Percentiles rank a stretch among this genome's conserved stretches.
Conservation (phyloP, 2,888 invertebrate genomes). For the Acrobasis suavella region DNA sequence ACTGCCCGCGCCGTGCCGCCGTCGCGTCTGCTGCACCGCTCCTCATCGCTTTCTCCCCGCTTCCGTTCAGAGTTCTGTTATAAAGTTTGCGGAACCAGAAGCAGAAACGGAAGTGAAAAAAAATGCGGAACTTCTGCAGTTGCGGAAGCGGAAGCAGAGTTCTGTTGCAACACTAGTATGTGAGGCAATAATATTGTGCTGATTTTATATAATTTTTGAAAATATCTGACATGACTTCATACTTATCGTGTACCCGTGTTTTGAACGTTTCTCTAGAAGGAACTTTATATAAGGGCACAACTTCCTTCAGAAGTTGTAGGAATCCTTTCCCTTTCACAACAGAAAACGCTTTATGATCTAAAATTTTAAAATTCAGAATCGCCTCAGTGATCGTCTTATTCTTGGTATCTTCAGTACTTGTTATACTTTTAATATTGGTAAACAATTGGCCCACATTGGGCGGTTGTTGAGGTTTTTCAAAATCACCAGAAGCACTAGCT, state of each 20-base stretch:
- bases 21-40: too few relatives aligned
- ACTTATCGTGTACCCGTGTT: conserved; percentile 23
- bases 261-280: conserved; percentile 21
- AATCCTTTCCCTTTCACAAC: conserved; percentile 31
- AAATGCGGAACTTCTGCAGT: too few relatives aligned
- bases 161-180: too few relatives aligned
- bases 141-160: too few relatives aligned
- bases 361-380: conserved; percentile 29
- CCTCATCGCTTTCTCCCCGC: too few relatives aligned
- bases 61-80: too few relatives aligned
- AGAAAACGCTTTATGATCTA: conserved; percentile 29
- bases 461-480: conserved; percentile 9
- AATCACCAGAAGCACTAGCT: conserved; percentile 16
- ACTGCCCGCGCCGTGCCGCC: too few relatives aligned
- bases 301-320: conserved; percentile 30
- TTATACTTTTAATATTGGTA: conserved; percentile 24
- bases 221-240: conserved; percentile 17
- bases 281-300: conserved; percentile 28
- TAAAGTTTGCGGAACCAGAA: too few relatives aligned
- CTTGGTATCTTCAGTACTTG: conserved; percentile 20
- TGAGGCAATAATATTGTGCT: conserved; percentile 23
- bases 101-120: too few relatives aligned
- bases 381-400: conserved; percentile 24
- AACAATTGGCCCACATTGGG: conserved; percentile 17
- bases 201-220: conserved; percentile 20